Base-by-base conservation (phyloP, 92 coral and sea anemone genomes). In the Palythoa caribaeorum region DNA sequence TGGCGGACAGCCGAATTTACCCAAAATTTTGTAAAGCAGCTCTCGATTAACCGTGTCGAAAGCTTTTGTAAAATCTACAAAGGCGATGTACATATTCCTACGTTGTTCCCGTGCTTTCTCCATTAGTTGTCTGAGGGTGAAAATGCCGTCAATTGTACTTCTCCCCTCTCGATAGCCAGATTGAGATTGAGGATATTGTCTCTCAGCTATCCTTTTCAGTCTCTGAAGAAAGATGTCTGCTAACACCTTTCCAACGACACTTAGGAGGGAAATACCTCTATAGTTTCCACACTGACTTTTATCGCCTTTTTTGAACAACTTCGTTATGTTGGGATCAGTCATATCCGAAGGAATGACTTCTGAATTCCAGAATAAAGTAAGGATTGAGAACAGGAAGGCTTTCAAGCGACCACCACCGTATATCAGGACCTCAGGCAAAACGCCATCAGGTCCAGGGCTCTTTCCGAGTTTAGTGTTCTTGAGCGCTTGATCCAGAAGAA, bases 271-370 rank as follows among this genome's bases (percentile, higher is more conserved):
- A 9, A 83, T 89, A 9, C 87, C 89, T 57, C 92, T 79, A 47
- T 83, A 88, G 72, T 88, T 88, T 2, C 84, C 90, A 73, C 88
- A 89, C 14, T 74, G 88, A 54, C 92, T 89, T 14, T 92, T 76
- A 20, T 92, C 89, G 10, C 94, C 92, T 52, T 89, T 92, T 37
- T 89, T 85, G 87, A 92, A 86, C 71, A 92, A 65, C 16, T 88
- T 91, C 51, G 79, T 52, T 48, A 91, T 91, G 52, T 55, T 88
- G n/a, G 92, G 80, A 39, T 84, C 90, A 9, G 53, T 84, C 77
- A 76, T 36, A 50, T 91, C 89, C 62, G 80, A 35, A 39, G 92
- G 91, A 14, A 87, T 50, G 21, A 50, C 75, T 81, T 89, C 90
- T 47, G 94, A 73, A 14, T 60, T 52, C 94, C 90, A 92, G 76